These are phyloP conservation scores for Colletes collaris DNA, from an alignment of 2,888 invertebrate species.

Conservation along the genomic window DNA sequence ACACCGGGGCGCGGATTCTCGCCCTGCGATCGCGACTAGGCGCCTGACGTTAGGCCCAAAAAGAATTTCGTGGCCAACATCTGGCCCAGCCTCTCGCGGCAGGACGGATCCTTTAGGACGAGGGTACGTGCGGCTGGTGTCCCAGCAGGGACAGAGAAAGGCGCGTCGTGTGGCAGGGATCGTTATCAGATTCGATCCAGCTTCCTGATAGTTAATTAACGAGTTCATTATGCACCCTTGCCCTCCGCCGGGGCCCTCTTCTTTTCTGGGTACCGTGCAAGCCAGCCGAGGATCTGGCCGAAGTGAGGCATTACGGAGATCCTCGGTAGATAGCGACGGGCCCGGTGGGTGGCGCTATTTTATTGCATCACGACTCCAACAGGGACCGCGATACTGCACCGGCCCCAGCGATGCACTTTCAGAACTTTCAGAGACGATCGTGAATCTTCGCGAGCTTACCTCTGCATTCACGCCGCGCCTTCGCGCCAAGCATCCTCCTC, in stretches of 20 bases:
- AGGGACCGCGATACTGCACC: conserved; percentile 60
- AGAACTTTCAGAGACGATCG: conserved; percentile 63
- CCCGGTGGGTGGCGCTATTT: conserved; percentile 83
- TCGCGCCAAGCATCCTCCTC: background rate
- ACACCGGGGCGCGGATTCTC: background rate
- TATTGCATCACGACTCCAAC: conserved; percentile 81
- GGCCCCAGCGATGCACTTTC: conserved; percentile 57
- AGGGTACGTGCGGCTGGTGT: conserved; percentile 61
- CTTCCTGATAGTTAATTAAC: conserved; percentile 83
- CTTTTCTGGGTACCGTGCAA: conserved; percentile 65
- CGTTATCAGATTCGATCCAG: conserved; percentile 82
- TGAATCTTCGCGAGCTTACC: conserved; percentile 57
- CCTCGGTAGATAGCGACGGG: conserved; percentile 78
- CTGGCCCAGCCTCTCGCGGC: conserved; percentile 34
- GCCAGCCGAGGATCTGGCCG: conserved; percentile 65
- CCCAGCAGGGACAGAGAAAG: conserved; percentile 65
- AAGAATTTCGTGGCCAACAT: conserved; percentile 38
- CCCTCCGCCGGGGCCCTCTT: conserved; percentile 71
- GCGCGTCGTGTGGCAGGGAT: conserved; percentile 79
- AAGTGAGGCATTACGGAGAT: conserved; percentile 82
- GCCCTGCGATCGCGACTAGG: background rate
- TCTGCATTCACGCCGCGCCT: background rate
- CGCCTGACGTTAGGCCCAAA: conserved; percentile 8
- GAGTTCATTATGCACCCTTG: conserved; percentile 83
- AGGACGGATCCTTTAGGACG: conserved; percentile 50